phyloP scores from a whole-genome alignment of 2,797 vertebrate genomes.

The Ambastaia sidthimunki region DNA sequence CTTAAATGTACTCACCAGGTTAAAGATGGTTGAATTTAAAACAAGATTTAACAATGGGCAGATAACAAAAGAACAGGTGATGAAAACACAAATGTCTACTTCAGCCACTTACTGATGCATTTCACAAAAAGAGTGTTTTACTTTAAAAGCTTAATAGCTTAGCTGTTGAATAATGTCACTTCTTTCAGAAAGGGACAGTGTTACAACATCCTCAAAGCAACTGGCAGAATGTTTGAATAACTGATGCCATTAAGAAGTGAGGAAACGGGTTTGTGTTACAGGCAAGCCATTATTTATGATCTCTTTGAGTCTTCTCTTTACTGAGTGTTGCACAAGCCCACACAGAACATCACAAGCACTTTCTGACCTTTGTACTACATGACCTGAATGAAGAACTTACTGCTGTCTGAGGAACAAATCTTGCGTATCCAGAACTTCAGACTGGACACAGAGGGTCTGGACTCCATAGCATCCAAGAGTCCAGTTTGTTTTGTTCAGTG shows the following conservation, averaged over 20 bases:
- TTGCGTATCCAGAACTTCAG: no score
- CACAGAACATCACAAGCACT: no score
- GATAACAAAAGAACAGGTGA: constrained; percentile 6
- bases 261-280: background rate
- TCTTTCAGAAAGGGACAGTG: constrained; percentile 3
- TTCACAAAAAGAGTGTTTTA: background rate
- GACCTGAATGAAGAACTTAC: background rate
- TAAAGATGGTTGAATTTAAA: background rate
- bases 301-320: background rate
- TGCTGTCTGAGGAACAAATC: no score
- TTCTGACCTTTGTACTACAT: constrained; percentile 8
- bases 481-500: no score
- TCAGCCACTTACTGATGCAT: background rate
- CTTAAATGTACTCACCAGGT: background rate
- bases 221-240: background rate
- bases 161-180: background rate
- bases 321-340: no score
- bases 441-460: no score
- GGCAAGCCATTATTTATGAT: background rate
- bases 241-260: background rate
- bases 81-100: background rate
- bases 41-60: background rate
- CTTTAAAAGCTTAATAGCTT: constrained; percentile 6
- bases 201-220: background rate
- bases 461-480: no score